A percentile compares a stretch with the other conserved stretches of the same genome.
These are phyloP conservation scores for Lethenteron reissneri DNA, from an alignment of 2,113 vertebrate genomes.

Conservation along the genomic window DNA sequence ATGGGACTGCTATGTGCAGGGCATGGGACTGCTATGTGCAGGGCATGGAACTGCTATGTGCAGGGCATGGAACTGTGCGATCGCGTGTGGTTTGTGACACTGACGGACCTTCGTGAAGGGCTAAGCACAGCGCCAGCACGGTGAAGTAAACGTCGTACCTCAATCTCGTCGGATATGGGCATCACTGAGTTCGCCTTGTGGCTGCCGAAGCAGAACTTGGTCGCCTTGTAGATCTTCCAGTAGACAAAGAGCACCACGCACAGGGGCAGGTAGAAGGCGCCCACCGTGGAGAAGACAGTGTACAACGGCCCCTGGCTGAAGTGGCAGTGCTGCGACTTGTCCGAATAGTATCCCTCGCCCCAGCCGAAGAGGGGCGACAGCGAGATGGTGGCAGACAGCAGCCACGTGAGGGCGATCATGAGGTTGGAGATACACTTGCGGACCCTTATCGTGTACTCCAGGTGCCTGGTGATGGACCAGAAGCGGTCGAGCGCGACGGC, in stretches of 20 bases:
- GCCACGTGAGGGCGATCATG: conserved; percentile 15
- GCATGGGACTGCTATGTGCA: no score
- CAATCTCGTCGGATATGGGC: neutral
- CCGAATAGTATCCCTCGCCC: conserved; percentile 13
- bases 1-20: no score
- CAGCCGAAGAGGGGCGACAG: conserved; percentile 14
- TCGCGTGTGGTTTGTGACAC: no score
- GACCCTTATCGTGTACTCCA: conserved; percentile 13
- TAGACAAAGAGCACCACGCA: conserved; percentile 15
- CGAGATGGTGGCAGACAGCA: conserved; percentile 12
- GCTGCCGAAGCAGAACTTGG: conserved; percentile 11
- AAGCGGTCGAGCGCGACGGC: conserved; percentile 16
- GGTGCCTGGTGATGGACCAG: conserved; percentile 14
- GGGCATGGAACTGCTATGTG: no score
- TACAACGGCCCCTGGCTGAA: conserved; percentile 16
- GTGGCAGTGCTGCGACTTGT: conserved; percentile 11
- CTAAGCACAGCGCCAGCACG: no score
- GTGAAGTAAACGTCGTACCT: conserved; percentile 10
- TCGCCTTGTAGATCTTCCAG: conserved; percentile 16
- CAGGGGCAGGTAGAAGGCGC: conserved; percentile 15
- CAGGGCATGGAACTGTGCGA: no score
- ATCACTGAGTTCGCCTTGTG: conserved; percentile 6
- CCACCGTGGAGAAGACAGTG: conserved; percentile 15
- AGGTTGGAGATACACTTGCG: conserved; percentile 11
- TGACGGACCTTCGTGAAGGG: no score